Conservation (phyloP, 1,140 invertebrate genomes). For the Lordiphosa collinella region DNA sequence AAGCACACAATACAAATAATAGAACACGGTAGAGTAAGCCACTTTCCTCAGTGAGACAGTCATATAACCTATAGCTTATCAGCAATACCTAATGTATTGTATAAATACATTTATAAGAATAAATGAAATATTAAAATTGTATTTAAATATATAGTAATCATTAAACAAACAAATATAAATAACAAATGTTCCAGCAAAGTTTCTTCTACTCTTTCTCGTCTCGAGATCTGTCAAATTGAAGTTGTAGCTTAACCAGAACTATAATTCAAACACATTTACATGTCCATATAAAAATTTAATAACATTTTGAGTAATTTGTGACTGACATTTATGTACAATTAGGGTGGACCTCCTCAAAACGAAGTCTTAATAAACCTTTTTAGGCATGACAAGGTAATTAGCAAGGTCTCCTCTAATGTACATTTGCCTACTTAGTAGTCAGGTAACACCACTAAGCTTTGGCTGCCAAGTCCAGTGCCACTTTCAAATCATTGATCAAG, state of each 20-base stretch:
- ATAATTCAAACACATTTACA: too few relatives aligned
- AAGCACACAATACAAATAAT: conserved; percentile 81
- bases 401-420: too few relatives aligned
- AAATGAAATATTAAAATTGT: conserved; percentile 51
- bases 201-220: too few relatives aligned
- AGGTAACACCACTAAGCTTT: conserved; percentile 23
- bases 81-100: conserved; percentile 61
- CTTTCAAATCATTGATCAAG: conserved; percentile 92
- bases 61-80: conserved; percentile 57
- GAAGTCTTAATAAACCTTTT: too few relatives aligned
- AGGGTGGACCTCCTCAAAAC: too few relatives aligned
- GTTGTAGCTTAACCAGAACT: too few relatives aligned
- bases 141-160: conserved; percentile 66
- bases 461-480: conserved; percentile 83
- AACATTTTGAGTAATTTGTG: too few relatives aligned
- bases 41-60: conserved; percentile 52
- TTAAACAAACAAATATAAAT: conserved; percentile 46
- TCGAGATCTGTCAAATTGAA: too few relatives aligned
- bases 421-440: too few relatives aligned
- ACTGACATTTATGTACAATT: too few relatives aligned
- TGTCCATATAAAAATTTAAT: too few relatives aligned
- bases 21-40: conserved; percentile 67
- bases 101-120: conserved; percentile 41
- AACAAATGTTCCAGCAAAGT: neutral
- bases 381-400: too few relatives aligned